Percentiles rank a stretch among this genome's conserved stretches.
phyloP scores from a whole-genome alignment of 2,113 vertebrate genomes.

The Mesitornis unicolor region DNA sequence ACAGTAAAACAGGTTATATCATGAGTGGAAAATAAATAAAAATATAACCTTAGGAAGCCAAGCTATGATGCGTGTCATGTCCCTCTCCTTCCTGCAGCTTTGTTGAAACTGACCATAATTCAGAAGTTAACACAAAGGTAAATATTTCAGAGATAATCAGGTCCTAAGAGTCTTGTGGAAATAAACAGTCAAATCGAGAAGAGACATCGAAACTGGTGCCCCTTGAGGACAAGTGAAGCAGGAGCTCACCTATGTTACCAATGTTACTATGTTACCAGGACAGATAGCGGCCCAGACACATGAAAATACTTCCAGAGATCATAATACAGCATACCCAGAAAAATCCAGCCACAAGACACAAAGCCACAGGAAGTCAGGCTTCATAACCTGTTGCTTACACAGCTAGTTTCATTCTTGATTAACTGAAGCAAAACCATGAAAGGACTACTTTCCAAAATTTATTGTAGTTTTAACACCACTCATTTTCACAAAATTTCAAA shows the following conservation, averaged over 20 bases:
- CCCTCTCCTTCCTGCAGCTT: background rate
- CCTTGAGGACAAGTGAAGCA: background rate
- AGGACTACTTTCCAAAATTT: background rate
- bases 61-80: accelerated
- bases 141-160: background rate
- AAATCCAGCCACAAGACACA: constrained; percentile 15
- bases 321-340: background rate
- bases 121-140: background rate
- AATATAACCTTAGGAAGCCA: background rate
- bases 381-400: background rate
- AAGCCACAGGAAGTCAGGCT: constrained; percentile 35
- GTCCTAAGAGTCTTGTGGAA: background rate
- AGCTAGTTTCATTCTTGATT: constrained; percentile 1
- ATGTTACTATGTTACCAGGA: too few species aligned
- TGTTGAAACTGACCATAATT: background rate
- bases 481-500: background rate
- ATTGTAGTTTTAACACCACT: background rate
- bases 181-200: background rate
- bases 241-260: background rate
- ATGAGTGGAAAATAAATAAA: background rate
- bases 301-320: background rate
- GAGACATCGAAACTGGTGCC: background rate
- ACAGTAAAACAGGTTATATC: background rate
- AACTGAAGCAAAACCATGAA: background rate
- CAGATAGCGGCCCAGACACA: background rate